Conservation (phyloP, 1,140 invertebrate species). For the Phocides pigmalion region DNA sequence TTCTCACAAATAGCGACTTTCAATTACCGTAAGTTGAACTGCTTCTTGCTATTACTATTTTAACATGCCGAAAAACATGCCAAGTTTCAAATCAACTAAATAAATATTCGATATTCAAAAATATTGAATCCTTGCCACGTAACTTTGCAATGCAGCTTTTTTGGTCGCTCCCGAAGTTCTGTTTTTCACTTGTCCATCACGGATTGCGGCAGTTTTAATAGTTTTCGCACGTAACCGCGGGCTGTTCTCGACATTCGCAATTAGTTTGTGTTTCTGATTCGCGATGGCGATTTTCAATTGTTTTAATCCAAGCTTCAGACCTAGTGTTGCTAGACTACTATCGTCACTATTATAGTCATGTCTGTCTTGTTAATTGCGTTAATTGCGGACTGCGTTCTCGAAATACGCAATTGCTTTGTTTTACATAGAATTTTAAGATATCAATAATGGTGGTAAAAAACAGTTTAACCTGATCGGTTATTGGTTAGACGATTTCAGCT, state of each 20-base stretch:
- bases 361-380: neutral
- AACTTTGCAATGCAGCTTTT: neutral
- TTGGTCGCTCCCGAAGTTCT: neutral
- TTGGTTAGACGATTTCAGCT: no score
- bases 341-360: neutral
- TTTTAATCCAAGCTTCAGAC: neutral
- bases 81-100: no score
- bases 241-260: conserved; percentile 47
- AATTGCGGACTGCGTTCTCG: neutral
- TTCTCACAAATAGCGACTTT: no score
- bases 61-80: no score
- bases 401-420: neutral
- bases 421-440: no score
- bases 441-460: no score
- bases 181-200: conserved; percentile 34
- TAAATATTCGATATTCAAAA: neutral
- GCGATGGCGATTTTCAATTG: conserved; percentile 17
- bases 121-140: neutral
- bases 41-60: no score
- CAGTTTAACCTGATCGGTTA: no score
- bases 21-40: neutral
- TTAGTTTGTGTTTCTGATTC: conserved; percentile 42
- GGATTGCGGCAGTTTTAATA: conserved; percentile 33
- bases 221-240: conserved; percentile 47
- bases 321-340: neutral